Evolutionary conservation across 2,888 invertebrate genomes (phyloP), one percentile per base, ranked within the genome.

Genomic region (Mactromeris polynyma): DNA sequence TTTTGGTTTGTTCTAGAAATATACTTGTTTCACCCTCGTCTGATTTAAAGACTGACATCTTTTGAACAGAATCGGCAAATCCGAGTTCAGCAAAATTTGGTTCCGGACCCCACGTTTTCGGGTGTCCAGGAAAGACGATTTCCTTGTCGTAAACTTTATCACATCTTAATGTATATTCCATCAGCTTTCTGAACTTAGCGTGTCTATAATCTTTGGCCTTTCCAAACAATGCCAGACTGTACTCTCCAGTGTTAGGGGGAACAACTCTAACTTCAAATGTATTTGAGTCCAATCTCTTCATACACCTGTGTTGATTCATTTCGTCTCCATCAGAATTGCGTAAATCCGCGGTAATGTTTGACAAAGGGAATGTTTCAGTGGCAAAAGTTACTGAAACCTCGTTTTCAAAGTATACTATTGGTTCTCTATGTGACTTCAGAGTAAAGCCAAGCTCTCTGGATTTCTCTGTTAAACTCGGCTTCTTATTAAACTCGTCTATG

Each of bases 51-150:
- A 88, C 87, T 2, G 93, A 90, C n/a, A 90, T 81, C 21, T 87
- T 85, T 14, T 86, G 86, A 54, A 92, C 89, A 40, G 92, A 89
- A 3, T 92, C 91, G 19, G 93, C 86, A 73, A 94, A 93, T 7
- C 94, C 94, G 31, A 90, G 89, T n/a, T 94, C 93, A 17, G 79
- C 81, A 83, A 88, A 94, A 85, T 92, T 91, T 36, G 92, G 90
- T 54, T 92, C 91, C 9, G 93, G 88, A 31, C 94, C 94, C 90
- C 93, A 94, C 0, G 91, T 83, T 77, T 92, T 92, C 11, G 79
- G 69, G 69, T 93, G 93, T 46, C 89, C 89, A 11, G 94, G 94
- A 54, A 93, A 92, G 6, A 83, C 64, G 17, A 87, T 83, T 36
- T 78, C 84, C 9, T 87, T 85, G 0, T 82, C 73, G 42, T 87